Evolutionary conservation across 2,797 vertebrate genomes (phyloP).

Genomic region (Trachurus trachurus): DNA sequence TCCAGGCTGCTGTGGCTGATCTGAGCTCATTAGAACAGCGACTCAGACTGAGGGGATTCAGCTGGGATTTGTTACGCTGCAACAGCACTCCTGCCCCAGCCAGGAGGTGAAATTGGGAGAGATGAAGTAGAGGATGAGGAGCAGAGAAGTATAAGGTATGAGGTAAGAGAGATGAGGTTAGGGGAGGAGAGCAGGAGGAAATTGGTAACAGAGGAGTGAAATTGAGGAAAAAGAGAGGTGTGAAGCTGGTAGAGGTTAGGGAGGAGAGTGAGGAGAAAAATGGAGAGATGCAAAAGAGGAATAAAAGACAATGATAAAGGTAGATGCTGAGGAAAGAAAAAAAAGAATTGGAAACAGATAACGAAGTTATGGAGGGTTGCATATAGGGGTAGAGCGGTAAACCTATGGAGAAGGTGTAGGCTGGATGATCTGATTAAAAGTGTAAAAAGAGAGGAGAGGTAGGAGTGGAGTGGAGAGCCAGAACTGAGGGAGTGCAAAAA

Average conservation of each 20-base stretch:
- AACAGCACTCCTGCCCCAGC: constrained; percentile 40
- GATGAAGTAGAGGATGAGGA: constrained; percentile 60
- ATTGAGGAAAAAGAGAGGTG: constrained; percentile 14
- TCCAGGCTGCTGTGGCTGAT: constrained; percentile 64
- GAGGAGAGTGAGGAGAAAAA: neutral
- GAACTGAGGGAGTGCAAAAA: constrained; percentile 31
- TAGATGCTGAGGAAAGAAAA: neutral
- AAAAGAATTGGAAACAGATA: neutral
- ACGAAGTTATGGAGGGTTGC: neutral
- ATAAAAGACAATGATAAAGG: constrained; percentile 2
- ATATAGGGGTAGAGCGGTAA: neutral
- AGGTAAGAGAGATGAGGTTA: constrained; percentile 28
- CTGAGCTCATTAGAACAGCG: constrained; percentile 74
- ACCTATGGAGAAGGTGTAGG: constrained; percentile 21
- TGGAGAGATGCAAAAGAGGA: neutral
- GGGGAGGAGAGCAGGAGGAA: constrained; percentile 26
- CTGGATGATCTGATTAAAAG: constrained; percentile 48
- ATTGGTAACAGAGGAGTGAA: constrained; percentile 36
- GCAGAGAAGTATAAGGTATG: constrained; percentile 26
- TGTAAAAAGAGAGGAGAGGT: constrained; percentile 35
- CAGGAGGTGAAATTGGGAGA: constrained; percentile 64
- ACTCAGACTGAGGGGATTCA: constrained; percentile 71
- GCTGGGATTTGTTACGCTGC: constrained; percentile 66
- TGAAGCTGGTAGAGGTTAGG: neutral
- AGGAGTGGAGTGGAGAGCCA: constrained; percentile 25